Evolutionary conservation across 2,797 vertebrate genomes (phyloP).

Genomic region (Hemibagrus guttatus): DNA sequence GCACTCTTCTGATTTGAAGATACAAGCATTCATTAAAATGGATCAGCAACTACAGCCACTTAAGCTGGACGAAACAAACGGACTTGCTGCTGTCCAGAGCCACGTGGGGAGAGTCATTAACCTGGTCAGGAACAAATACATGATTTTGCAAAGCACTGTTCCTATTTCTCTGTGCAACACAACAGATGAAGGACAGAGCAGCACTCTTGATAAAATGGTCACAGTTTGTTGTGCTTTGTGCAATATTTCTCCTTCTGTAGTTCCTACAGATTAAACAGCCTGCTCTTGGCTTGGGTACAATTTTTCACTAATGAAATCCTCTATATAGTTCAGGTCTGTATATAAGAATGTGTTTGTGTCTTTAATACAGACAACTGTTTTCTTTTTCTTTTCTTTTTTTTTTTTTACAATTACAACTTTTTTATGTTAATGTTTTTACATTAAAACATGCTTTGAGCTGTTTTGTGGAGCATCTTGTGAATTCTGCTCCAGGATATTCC

Average conservation of each 20-base stretch:
- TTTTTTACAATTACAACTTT: too few relatives aligned
- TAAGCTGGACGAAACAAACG: not conserved
- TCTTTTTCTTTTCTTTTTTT: too few relatives aligned
- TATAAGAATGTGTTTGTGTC: not conserved
- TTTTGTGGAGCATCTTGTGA: not conserved
- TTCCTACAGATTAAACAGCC: not conserved
- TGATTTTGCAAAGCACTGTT: not conserved
- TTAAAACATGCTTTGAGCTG: not conserved
- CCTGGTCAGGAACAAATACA: not conserved
- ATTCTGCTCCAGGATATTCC: not conserved
- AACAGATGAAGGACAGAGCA: not conserved
- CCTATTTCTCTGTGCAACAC: not conserved
- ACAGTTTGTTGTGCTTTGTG: not conserved
- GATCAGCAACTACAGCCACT: not conserved
- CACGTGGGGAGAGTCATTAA: not conserved
- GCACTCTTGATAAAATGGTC: not conserved
- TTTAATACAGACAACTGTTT: not conserved
- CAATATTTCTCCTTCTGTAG: not conserved
- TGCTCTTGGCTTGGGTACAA: not conserved
- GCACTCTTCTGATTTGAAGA: not conserved
- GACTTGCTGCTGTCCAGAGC: not conserved
- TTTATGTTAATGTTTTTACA: too few relatives aligned
- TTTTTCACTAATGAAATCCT: not conserved
- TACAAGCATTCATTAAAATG: not conserved
- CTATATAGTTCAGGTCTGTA: not conserved